Evolutionary conservation across 2,888 invertebrate species (phyloP).

Genomic region (Malachius bipustulatus): DNA sequence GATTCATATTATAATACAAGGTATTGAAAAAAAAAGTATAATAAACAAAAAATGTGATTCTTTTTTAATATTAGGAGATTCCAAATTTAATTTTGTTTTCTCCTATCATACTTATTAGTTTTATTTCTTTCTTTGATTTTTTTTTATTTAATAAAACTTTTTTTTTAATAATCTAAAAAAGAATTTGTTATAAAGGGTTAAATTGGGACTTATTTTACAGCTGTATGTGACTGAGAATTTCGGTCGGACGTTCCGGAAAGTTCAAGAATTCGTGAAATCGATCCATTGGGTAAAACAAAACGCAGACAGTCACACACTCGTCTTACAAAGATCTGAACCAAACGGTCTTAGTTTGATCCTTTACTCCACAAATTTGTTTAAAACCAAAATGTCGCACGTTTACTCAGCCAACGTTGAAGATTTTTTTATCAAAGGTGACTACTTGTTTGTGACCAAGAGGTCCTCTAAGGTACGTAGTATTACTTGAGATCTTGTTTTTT

Average conservation of each 20-base stretch:
- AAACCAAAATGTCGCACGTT: constrained; percentile 23
- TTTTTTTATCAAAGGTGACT: constrained; percentile 72
- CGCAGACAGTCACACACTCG: constrained; percentile 38
- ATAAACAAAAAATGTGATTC: no score
- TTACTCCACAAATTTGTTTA: constrained; percentile 28
- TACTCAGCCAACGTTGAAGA: constrained; percentile 55
- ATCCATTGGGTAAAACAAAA: constrained; percentile 57
- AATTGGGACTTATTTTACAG: constrained; percentile 42
- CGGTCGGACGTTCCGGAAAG: constrained; percentile 55
- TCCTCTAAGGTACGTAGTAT: no score
- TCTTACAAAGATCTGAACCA: constrained; percentile 58
- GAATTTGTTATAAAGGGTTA: no score
- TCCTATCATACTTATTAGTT: neutral
- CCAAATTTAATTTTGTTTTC: no score
- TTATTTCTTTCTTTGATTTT: no score
- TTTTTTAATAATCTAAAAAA: constrained; percentile 1
- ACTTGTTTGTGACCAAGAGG: constrained; percentile 77
- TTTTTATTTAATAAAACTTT: neutral
- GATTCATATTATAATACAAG: no score
- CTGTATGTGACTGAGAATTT: constrained; percentile 66
- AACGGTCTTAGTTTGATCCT: constrained; percentile 45
- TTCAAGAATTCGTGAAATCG: constrained; percentile 64
- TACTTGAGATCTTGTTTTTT: no score
- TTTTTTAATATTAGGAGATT: no score
- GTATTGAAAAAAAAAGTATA: no score